Evolutionary conservation across 2,113 vertebrate species (phyloP).

Genomic region (Silurus asotus): DNA sequence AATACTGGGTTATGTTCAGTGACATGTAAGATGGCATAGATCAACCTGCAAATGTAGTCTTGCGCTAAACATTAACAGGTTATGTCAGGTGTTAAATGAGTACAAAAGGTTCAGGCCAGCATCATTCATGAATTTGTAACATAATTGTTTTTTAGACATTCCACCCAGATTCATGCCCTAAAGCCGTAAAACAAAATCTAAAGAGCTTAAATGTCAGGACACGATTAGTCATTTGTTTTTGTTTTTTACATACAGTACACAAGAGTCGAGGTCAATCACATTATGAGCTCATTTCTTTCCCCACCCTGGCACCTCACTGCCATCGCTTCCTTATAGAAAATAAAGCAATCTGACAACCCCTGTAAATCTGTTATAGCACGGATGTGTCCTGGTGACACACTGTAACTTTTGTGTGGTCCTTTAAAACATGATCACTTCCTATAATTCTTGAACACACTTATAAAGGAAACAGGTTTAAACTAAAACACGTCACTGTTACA

Average conservation of each 20-base stretch:
- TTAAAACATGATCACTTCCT: not conserved
- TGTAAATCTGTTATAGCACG: conserved; percentile 29
- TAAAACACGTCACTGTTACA: conserved; percentile 39
- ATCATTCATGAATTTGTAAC: not conserved
- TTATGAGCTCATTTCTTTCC: not conserved
- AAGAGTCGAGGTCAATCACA: not conserved
- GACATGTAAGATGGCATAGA: not conserved
- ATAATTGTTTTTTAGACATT: not conserved
- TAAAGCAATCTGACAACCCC: conserved; percentile 10
- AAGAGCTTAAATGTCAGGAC: not conserved
- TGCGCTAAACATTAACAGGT: not conserved
- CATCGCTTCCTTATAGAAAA: not conserved
- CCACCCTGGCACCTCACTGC: not conserved
- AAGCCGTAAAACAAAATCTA: not conserved
- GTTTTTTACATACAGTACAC: not conserved
- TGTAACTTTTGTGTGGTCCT: conserved; percentile 21
- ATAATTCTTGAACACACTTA: conserved; percentile 23
- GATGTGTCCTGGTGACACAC: conserved; percentile 4
- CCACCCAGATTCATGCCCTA: not conserved
- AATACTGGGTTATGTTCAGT: conserved; percentile 1
- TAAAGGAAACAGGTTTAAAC: conserved; percentile 45
- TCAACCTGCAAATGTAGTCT: not conserved
- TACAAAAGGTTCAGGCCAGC: not conserved
- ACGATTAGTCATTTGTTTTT: conserved; percentile 10
- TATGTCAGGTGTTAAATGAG: not conserved